Evolutionary conservation across 1,140 invertebrate genomes (phyloP), one percentile per base, ranked within the genome.

Genomic region (Hormaphis cornu): DNA sequence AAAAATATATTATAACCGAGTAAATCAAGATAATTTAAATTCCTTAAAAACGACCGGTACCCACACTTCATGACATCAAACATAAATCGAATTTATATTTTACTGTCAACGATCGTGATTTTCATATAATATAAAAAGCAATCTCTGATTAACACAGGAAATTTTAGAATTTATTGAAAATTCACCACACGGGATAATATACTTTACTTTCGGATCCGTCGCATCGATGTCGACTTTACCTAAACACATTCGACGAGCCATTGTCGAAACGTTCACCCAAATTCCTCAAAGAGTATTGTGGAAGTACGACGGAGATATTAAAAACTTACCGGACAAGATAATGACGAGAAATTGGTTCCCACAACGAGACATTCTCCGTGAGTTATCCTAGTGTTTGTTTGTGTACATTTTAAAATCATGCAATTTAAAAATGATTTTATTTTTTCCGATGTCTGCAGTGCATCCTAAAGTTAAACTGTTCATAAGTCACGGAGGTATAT

Each of bases 161-260:
- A 71, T 73, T 37, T 78, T 85, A 73, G 74, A 77, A 26, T 83
- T 86, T 72, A 73, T 88, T 9, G 82, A 84, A 69, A 77, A 79
- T 33, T 80, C 84, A 0, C 73, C 76, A 18, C 75, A 84, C 35
- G 86, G 86, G 1, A 82, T 85, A 2, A 82, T 89, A 28, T 86
- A 85, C 71, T 88, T 88, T 76, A 85, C 83, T 42, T 80, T 88
- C 72, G 87, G 87, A 0, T 84, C 85, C 0, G 81, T 82, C 7
- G 12, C 71, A 7, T 22, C 69, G 20, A 71, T 26, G 22, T 63
- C 69, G n/a, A 56, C 72, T 3, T 35, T 90, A 73, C 80, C 86
- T 0, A 74, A 79, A 2, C 78, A 82, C 3, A 82, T 83, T 70
- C 71, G 84, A 0, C 74, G 83, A 73, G 81, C 78, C 8, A 82